Conservation (phyloP, 2,797 vertebrate genomes). For the Lerista edwardsae region DNA sequence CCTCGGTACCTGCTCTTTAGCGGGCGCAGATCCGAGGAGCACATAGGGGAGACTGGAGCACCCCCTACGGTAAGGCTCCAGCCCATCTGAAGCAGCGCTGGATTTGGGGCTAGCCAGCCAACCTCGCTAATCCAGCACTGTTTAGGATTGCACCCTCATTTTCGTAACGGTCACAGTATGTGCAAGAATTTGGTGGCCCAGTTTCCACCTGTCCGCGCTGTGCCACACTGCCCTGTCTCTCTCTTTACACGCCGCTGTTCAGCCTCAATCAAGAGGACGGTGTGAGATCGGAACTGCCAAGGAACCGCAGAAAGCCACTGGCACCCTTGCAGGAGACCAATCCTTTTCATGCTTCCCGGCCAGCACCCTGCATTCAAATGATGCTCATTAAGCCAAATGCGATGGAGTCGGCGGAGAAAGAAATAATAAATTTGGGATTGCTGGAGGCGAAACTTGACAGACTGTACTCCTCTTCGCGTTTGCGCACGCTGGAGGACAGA, state of each 20-base stretch:
- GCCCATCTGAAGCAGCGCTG: too few relatives aligned
- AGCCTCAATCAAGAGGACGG: not conserved
- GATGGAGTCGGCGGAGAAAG: not conserved
- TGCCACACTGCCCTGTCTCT: accelerated
- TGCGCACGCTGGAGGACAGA: not conserved
- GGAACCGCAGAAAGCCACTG: not conserved
- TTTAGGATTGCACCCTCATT: too few relatives aligned
- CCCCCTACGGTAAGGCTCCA: too few relatives aligned
- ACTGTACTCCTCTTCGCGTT: not conserved
- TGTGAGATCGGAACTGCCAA: not conserved
- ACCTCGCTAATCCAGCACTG: too few relatives aligned
- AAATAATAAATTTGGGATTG: not conserved
- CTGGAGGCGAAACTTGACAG: not conserved
- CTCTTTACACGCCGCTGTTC: not conserved
- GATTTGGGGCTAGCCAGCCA: too few relatives aligned
- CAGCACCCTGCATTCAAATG: not conserved
- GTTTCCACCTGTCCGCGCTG: not conserved
- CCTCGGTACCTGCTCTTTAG: too few relatives aligned
- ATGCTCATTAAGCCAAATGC: not conserved
- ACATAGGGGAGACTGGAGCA: too few relatives aligned
- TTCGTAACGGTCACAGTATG: not conserved
- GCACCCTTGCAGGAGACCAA: not conserved
- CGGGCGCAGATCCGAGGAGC: too few relatives aligned
- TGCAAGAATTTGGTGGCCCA: not conserved
- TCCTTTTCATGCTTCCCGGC: not conserved